Evolutionary conservation across 2,113 vertebrate species (phyloP), one percentile per base, ranked within the genome.

Genomic region (Xiphophorus couchianus): DNA sequence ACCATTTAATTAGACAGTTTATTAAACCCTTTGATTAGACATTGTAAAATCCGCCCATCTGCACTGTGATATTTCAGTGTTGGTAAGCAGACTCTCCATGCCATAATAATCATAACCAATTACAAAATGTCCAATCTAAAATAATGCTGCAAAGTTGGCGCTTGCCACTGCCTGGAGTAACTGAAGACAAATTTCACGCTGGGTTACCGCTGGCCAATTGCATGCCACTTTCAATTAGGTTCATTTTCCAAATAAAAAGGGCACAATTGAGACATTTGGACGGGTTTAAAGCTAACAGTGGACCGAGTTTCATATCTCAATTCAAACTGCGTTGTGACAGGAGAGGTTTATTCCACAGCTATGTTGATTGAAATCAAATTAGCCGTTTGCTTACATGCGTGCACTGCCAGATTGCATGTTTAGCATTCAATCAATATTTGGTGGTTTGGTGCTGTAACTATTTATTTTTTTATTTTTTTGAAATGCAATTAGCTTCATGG

Each of bases 351-450:
- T 65, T 63, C 27, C 17, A 33, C 8, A 80, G 17, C 29, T 62
- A 28, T 1, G 31, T 48, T 88, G 83, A 88, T 72, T 88, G 79
- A 83, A 84, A 89, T 86, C 85, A 86, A 91, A 93, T 94, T 91
- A 91, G 85, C 86, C 61, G 79, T 86, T 89, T 84, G 87, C 85
- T 88, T 84, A 93, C 87, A 81, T 85, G 77, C 77, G 78, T 79
- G 87, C 80, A 39, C 88, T 71, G n/a, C 63, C 89, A 87, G 83
- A 86, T 88, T 87, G 85, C 83, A 76, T 86, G 86, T 89, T 92
- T 92, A 84, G 88, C 91, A 92, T 93, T 90, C 86, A 89, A 91
- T 94, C 92, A 87, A 91, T 93, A 92, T 90, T 90, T 88, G 78
- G 88, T 89, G 86, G 82, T 90, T 83, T 90, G 88, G 88, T 88